Conservation (phyloP, 2,113 vertebrate species). For the Apistogramma diplotaenia region DNA sequence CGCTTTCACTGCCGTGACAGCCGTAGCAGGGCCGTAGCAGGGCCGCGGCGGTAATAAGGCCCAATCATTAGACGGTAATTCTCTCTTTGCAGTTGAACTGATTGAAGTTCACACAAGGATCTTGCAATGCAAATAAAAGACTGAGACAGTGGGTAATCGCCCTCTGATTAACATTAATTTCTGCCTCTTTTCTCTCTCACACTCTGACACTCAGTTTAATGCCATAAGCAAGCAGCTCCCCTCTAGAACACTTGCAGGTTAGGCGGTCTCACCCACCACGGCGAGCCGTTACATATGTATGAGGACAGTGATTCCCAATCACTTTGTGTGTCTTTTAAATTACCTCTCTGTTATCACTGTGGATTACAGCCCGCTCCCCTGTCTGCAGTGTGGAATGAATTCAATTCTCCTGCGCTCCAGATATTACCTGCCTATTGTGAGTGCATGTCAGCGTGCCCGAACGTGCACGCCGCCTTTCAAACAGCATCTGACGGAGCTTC, state of each 20-base stretch:
- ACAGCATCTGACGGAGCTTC: neutral
- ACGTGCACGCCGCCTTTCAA: neutral
- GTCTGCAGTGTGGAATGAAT: conserved; percentile 33
- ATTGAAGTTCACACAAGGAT: conserved; percentile 14
- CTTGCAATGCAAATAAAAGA: neutral
- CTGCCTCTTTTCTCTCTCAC: neutral
- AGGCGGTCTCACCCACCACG: neutral
- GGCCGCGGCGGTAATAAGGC: neutral
- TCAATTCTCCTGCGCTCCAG: conserved; percentile 25
- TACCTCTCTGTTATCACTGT: conserved; percentile 51
- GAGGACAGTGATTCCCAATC: conserved; percentile 39
- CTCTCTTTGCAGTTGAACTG: neutral
- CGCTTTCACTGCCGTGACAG: neutral
- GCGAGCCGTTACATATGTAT: conserved; percentile 49
- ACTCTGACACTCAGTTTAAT: neutral
- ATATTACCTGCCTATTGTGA: conserved; percentile 49
- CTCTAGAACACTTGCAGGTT: neutral
- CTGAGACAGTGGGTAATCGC: neutral
- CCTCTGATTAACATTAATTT: neutral
- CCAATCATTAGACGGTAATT: neutral
- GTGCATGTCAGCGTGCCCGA: conserved; percentile 5
- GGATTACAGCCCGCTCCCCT: conserved; percentile 47
- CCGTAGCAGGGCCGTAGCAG: neutral
- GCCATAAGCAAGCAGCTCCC: neutral
- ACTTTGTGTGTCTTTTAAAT: conserved; percentile 53